These are phyloP conservation scores for Oxyteleia sp. DNA, from an alignment of 2,888 invertebrate genomes.

Conservation along the genomic window DNA sequence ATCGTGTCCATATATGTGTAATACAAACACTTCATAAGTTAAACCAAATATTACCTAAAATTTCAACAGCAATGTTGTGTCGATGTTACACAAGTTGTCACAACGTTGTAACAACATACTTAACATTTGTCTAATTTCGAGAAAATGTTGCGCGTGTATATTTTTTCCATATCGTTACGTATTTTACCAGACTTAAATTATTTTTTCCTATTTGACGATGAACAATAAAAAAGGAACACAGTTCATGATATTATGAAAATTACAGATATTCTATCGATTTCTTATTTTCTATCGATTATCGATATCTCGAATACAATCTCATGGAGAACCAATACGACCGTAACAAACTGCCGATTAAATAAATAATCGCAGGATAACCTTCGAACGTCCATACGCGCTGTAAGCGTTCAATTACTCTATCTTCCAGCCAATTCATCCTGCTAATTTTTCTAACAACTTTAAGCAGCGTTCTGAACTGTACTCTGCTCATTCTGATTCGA, in stretches of 20 bases:
- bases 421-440: constrained; percentile 60
- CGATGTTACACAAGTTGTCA: no score
- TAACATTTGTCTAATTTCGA: no score
- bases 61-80: no score
- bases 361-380: constrained; percentile 61
- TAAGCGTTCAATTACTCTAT: constrained; percentile 69
- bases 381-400: constrained; percentile 49
- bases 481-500: constrained; percentile 24
- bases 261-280: constrained; percentile 41
- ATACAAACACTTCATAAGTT: no score
- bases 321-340: constrained; percentile 30
- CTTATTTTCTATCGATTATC: constrained; percentile 52
- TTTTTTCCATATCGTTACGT: no score
- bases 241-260: constrained; percentile 32
- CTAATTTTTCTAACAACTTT: constrained; percentile 53
- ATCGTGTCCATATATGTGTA: no score
- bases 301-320: constrained; percentile 59
- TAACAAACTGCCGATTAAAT: constrained; percentile 64
- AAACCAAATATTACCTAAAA: no score
- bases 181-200: no score
- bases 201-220: no score
- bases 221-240: background rate
- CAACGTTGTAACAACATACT: no score
- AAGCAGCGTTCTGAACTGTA: constrained; percentile 36
- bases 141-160: no score